phyloP scores from a whole-genome alignment of 2,888 invertebrate genomes.

The Syrphus vitripennis region DNA sequence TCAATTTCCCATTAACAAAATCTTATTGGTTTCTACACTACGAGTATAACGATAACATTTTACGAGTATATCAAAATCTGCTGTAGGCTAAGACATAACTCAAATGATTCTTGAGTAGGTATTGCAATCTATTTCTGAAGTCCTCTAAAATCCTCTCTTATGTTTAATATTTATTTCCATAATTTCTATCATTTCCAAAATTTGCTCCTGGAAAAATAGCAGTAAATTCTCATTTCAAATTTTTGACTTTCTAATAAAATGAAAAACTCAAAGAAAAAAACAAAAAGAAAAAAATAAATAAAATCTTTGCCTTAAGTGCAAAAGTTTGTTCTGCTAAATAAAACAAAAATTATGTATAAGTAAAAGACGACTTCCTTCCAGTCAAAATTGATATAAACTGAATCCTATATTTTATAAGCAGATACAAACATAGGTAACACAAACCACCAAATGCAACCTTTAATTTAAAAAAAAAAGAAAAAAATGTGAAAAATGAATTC shows the following conservation, averaged over 20 bases:
- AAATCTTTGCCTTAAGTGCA: constrained; percentile 55
- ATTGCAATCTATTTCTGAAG: background rate
- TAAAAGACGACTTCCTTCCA: constrained; percentile 14
- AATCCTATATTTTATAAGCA: background rate
- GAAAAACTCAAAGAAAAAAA: background rate
- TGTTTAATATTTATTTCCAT: background rate
- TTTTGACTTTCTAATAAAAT: background rate
- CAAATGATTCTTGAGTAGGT: background rate
- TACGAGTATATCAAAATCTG: too few relatives aligned
- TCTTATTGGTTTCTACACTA: too few relatives aligned
- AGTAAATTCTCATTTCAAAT: background rate
- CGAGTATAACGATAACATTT: too few relatives aligned
- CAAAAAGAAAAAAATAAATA: too few relatives aligned
- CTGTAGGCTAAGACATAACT: too few relatives aligned
- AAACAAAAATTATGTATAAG: background rate
- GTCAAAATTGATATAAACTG: constrained; percentile 38
- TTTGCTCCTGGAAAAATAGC: background rate
- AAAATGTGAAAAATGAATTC: constrained; percentile 39
- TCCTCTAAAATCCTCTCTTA: background rate
- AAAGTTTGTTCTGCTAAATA: constrained; percentile 49
- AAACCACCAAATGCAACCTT: constrained; percentile 4
- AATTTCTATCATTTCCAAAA: background rate
- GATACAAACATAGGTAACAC: background rate
- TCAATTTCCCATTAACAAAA: too few relatives aligned
- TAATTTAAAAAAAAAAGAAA: constrained; percentile 61